Evolutionary conservation across 2,797 vertebrate genomes (phyloP).

Genomic region (Dryobates pubescens): DNA sequence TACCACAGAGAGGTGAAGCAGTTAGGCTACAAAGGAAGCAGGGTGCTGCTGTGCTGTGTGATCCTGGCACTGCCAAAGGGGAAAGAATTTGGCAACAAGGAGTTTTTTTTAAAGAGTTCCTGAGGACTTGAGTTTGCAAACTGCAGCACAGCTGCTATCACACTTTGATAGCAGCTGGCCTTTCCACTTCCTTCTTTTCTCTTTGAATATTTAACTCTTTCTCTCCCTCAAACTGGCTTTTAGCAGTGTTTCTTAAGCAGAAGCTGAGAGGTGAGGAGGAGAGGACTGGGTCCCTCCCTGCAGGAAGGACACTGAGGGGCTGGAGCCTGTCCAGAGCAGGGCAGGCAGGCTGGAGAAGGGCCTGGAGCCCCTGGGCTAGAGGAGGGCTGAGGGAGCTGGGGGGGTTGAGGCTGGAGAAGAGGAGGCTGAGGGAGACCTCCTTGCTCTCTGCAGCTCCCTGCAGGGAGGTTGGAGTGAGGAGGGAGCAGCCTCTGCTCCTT

Average conservation of each 20-base stretch:
- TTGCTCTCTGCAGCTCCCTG: no score
- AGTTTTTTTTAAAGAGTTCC: not conserved
- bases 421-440: no score
- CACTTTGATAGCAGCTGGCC: not conserved
- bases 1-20: not conserved
- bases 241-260: not conserved
- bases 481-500: no score
- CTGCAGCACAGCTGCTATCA: not conserved
- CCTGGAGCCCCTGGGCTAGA: no score
- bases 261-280: not conserved
- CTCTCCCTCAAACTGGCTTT: not conserved
- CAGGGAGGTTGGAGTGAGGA: no score
- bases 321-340: no score
- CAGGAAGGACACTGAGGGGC: no score
- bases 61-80: not conserved
- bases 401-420: no score
- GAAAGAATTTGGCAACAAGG: not conserved
- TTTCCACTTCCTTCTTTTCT: slow-evolving; percentile 9
- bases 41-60: not conserved
- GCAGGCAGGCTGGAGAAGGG: no score
- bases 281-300: not conserved
- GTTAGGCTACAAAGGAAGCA: not conserved
- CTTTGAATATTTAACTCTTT: not conserved
- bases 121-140: not conserved
- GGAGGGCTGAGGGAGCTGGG: no score